Evolutionary conservation across 2,797 vertebrate genomes (phyloP).

Genomic region (Tinamus major): DNA sequence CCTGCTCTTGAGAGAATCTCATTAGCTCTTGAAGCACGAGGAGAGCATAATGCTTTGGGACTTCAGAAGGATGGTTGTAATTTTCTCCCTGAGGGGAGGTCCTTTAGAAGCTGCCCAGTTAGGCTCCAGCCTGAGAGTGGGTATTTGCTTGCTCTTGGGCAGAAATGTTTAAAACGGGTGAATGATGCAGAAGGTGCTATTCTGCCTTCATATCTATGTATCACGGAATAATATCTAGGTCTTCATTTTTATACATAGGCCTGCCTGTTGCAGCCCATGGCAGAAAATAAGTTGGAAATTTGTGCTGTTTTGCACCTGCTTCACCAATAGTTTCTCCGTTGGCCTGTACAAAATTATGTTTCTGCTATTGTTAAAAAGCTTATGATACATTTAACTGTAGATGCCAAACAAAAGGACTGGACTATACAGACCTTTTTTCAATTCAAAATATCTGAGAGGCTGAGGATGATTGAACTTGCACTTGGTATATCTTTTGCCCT

Average conservation of each 20-base stretch:
- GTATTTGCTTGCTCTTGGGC: background rate
- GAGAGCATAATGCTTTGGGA: background rate
- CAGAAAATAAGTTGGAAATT: background rate
- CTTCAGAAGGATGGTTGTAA: background rate
- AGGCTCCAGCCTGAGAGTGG: background rate
- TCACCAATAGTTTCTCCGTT: background rate
- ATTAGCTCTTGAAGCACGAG: background rate
- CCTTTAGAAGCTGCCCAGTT: background rate
- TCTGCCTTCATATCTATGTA: background rate
- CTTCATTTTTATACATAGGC: background rate
- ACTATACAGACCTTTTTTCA: background rate
- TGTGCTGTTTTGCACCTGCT: background rate
- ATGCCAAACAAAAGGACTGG: background rate
- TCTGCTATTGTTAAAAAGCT: background rate
- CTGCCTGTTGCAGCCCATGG: background rate
- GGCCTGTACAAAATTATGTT: background rate
- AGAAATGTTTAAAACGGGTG: background rate
- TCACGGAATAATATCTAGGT: background rate
- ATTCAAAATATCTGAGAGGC: background rate
- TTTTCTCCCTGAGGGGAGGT: background rate
- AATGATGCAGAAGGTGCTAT: background rate
- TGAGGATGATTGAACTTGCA: background rate
- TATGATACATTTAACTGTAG: background rate
- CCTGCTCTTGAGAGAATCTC: background rate
- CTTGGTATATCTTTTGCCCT: background rate